Conservation (phyloP, 37 sponge, comb jelly and placozoan genomes). For the Chondrosia reniformis region DNA sequence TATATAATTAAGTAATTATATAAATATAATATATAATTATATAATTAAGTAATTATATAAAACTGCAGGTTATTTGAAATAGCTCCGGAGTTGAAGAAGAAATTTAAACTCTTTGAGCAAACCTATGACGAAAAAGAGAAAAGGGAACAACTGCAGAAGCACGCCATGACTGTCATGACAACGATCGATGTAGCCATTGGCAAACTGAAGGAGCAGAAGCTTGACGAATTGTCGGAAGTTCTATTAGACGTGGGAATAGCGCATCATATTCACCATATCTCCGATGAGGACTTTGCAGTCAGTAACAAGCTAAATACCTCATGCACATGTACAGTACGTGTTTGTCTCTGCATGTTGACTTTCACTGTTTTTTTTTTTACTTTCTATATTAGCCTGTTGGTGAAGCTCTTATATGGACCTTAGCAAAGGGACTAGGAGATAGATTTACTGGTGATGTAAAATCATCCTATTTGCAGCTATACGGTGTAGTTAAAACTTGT, state of each 20-base stretch:
- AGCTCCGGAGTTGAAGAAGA: conserved; percentile 28
- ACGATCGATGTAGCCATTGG: conserved; percentile 43
- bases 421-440: conserved; percentile 27
- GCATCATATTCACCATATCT: conserved; percentile 35
- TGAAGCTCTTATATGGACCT: conserved; percentile 43
- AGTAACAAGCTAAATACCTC: background rate
- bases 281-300: conserved; percentile 50
- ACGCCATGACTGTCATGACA: conserved; percentile 55
- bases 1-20: too few relatives aligned
- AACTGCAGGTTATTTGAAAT: conserved; percentile 63
- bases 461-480: conserved; percentile 44
- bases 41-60: too few relatives aligned
- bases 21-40: too few relatives aligned
- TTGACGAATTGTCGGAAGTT: conserved; percentile 26
- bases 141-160: conserved; percentile 30
- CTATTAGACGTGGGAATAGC: conserved; percentile 48
- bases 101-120: conserved; percentile 40
- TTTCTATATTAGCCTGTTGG: conserved; percentile 56
- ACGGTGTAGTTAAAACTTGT: conserved; percentile 26
- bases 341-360: background rate
- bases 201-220: background rate
- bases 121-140: conserved; percentile 28
- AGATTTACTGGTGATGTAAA: conserved; percentile 60
- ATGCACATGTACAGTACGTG: background rate
- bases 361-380: background rate